Conservation (phyloP, 64 coral and sea anemone genomes). For the Pocillopora verrucosa region DNA sequence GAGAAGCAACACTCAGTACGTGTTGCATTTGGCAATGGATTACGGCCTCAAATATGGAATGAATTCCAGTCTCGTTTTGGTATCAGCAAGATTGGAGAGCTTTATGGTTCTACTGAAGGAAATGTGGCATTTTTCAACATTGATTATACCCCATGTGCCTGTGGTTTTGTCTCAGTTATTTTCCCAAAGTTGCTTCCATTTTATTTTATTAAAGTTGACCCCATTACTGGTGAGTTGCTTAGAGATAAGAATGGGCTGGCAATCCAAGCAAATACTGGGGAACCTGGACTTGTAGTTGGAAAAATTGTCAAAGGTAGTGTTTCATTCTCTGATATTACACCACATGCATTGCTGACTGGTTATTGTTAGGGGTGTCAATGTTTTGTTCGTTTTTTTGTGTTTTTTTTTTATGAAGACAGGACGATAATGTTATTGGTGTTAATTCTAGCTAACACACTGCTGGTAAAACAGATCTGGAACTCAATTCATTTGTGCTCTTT, state of each 20-base stretch:
- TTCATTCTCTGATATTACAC: neutral
- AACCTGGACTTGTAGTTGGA: constrained; percentile 75
- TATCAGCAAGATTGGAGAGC: constrained; percentile 76
- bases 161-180: constrained; percentile 67
- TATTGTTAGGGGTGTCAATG: too few relatives aligned
- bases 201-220: constrained; percentile 58
- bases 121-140: constrained; percentile 70
- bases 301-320: constrained; percentile 54
- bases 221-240: constrained; percentile 69
- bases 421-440: too few relatives aligned
- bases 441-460: too few relatives aligned
- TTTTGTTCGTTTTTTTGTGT: too few relatives aligned
- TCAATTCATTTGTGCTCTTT: too few relatives aligned
- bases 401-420: too few relatives aligned
- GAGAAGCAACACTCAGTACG: constrained; percentile 76
- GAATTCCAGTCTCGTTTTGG: constrained; percentile 88
- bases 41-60: constrained; percentile 87
- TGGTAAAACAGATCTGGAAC: too few relatives aligned
- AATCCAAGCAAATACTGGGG: constrained; percentile 55
- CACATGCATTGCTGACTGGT: neutral
- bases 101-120: constrained; percentile 88
- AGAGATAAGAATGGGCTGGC: constrained; percentile 72
- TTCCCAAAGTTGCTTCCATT: constrained; percentile 18
- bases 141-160: constrained; percentile 69
- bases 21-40: constrained; percentile 72